Base-by-base conservation (phyloP, 1,140 invertebrate species). In the Trichonephila clavipes region DNA sequence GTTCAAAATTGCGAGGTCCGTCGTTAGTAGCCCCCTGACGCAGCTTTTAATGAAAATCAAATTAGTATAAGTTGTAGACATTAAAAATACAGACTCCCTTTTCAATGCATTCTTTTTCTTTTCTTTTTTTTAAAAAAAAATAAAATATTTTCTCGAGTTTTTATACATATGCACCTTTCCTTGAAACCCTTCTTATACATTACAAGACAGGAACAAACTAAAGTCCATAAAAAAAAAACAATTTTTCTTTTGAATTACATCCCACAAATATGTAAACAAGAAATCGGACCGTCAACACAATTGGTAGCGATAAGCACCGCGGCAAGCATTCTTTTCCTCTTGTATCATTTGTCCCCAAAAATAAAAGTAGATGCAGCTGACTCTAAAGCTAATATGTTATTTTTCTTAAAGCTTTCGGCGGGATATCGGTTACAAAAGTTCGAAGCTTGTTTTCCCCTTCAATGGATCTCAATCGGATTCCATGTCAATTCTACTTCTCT, bases 331-430 rank as follows among this genome's bases (percentile, higher is more conserved):
- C 40, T 40, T 58, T 69, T 8, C 28, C 59, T 81, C 24, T 64
- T 69, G 88, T 72, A 58, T 89, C 88, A 89, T 89, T 77, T 88
- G 62, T 88, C 62, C 62, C 21, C 86, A 77, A 18, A 72, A 21
- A 89, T 51, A 89, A 89, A 89, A 51, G 64, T 72, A 28, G 85
- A 24, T 87, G n/a, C n/a, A 16, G 59, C 62, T 34, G 64, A 89
- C 16, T 90, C 89, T 61, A 77, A 92, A 92, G 77, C 91, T 92
- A 92, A 92, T 92, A 92, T 92, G 83, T 92, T 92, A 86, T 92
- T 77, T 87, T 87, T 92, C 24, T 86, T 77, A 86, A 92, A 83
- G 24, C 86, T 88, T 92, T 69, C 62, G 61, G 40, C 88, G 88
- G 58, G 59, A 59, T 72, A 92, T 92, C 91, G 59, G 91, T 92